phyloP scores from a whole-genome alignment of 2,113 vertebrate species.

The Anarrhichthys ocellatus region DNA sequence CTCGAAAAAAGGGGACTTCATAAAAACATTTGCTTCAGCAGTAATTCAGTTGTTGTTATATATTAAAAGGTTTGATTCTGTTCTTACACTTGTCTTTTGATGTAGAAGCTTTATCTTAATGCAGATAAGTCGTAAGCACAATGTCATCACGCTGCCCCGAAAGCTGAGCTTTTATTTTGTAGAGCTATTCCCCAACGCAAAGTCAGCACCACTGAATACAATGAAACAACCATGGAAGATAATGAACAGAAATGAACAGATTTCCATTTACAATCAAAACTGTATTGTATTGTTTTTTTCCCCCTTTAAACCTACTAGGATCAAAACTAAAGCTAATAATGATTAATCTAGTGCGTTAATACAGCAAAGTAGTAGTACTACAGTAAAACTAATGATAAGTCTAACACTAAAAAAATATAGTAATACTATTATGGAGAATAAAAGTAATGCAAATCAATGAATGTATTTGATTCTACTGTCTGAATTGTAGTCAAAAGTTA shows the following conservation, averaged over 20 bases:
- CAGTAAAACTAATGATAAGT: not conserved
- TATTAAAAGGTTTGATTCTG: not conserved
- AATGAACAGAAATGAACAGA: not conserved
- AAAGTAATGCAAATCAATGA: not conserved
- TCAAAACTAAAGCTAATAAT: not conserved
- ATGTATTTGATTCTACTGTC: not conserved
- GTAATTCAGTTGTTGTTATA: not conserved
- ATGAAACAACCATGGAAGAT: constrained; percentile 7
- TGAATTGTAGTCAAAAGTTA: not conserved
- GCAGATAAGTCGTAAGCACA: not conserved
- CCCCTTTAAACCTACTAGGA: not conserved
- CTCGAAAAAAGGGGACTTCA: not conserved
- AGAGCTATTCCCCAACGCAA: constrained; percentile 4
- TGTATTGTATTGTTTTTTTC: not conserved
- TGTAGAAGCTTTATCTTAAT: not conserved
- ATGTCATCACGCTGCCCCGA: not conserved
- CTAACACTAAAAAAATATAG: not conserved
- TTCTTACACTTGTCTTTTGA: not conserved
- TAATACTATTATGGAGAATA: not conserved
- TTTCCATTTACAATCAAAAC: not conserved
- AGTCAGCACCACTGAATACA: constrained; percentile 43
- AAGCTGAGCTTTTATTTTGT: constrained; percentile 42
- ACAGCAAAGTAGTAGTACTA: not conserved
- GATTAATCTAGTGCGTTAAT: no score
- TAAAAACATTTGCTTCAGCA: not conserved